Conservation (phyloP, 2,888 invertebrate genomes). For the Apodemia duryi region DNA sequence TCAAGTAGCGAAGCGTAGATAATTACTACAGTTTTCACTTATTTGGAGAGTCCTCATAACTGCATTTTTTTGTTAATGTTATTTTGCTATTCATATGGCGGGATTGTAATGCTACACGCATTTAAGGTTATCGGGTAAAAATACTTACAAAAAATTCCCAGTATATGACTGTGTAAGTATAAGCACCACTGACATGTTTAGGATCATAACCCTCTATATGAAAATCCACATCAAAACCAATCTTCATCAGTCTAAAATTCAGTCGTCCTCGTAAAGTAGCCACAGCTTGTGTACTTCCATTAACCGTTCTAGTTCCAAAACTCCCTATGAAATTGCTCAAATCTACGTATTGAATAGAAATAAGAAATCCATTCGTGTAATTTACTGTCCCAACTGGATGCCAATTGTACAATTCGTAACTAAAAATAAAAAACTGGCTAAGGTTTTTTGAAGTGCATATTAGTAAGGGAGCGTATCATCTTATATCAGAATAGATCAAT, state of each 20-base stretch:
- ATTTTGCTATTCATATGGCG: too few species aligned
- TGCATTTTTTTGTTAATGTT: too few species aligned
- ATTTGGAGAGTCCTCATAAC: too few species aligned
- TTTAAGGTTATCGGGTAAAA: not conserved
- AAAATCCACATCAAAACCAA: slow-evolving; percentile 50
- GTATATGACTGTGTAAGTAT: slow-evolving; percentile 30
- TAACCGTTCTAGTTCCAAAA: slow-evolving; percentile 25
- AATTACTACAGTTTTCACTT: too few species aligned
- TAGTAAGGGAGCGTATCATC: too few species aligned
- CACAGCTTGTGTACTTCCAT: slow-evolving; percentile 26
- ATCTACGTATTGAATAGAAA: slow-evolving; percentile 50
- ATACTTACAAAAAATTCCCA: slow-evolving; percentile 39
- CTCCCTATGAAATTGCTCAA: slow-evolving; percentile 30
- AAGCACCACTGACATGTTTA: slow-evolving; percentile 44
- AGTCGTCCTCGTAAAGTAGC: slow-evolving; percentile 37
- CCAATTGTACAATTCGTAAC: slow-evolving; percentile 45
- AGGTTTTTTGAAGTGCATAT: too few species aligned
- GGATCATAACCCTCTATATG: slow-evolving; percentile 33
- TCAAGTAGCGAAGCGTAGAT: too few species aligned
- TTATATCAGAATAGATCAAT: too few species aligned
- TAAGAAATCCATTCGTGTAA: slow-evolving; percentile 53
- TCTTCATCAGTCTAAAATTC: slow-evolving; percentile 37
- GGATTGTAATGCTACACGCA: too few species aligned
- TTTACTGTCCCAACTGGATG: slow-evolving; percentile 43
- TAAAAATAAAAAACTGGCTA: slow-evolving; percentile 33